phyloP scores from a whole-genome alignment of 2,888 invertebrate species.

The Caenorhabditis virilis region DNA sequence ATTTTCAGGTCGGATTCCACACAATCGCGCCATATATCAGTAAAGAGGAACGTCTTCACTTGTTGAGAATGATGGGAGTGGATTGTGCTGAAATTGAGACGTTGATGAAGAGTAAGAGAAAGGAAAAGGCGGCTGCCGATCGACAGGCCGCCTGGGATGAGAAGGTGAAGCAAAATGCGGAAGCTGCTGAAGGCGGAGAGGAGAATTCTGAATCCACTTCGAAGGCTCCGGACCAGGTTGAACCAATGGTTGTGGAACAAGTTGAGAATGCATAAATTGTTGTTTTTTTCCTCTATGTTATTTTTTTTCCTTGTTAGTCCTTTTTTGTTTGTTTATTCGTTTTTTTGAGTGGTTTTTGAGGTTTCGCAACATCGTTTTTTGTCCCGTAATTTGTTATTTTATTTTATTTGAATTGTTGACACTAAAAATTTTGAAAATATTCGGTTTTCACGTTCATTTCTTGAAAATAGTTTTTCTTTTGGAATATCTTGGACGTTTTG shows the following conservation, averaged over 20 bases:
- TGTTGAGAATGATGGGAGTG: conserved; percentile 55
- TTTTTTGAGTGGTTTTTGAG: not conserved
- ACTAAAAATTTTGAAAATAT: not conserved
- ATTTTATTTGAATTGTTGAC: not conserved
- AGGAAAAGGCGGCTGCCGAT: conserved; percentile 45
- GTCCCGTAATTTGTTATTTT: conserved; percentile 1
- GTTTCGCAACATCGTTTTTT: not conserved
- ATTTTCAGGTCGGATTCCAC: conserved; percentile 56
- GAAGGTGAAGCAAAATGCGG: conserved; percentile 3
- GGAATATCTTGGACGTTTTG: not conserved
- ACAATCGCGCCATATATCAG: conserved; percentile 57
- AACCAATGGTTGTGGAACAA: conserved; percentile 8
- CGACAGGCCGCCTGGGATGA: conserved; percentile 30
- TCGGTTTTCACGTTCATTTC: too few species aligned
- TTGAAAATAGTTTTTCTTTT: conserved; percentile 1
- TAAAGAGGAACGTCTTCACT: conserved; percentile 59
- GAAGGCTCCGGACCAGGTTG: too few species aligned
- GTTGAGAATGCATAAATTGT: conserved; percentile 2
- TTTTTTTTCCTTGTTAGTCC: not conserved
- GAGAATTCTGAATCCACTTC: conserved; percentile 1
- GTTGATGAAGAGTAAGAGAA: conserved; percentile 56
- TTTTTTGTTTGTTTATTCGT: conserved; percentile 6
- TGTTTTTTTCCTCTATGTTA: not conserved
- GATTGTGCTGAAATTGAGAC: conserved; percentile 53
- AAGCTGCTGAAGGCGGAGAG: conserved; percentile 5